Evolutionary conservation across 2,888 invertebrate genomes (phyloP).

Genomic region (Aphrophora alni): DNA sequence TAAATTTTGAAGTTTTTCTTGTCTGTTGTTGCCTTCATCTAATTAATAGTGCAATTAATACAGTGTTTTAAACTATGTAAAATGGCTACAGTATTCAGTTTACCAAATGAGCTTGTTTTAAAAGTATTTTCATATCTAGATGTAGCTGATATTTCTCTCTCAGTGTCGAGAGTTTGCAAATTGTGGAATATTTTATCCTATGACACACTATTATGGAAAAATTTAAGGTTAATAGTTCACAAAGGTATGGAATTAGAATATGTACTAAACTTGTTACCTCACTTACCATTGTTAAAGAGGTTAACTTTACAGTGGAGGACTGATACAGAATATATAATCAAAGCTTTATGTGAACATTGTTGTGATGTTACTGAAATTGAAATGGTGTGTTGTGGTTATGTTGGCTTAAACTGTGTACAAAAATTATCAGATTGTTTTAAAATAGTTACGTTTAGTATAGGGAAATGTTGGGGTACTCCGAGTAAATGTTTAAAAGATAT

Average conservation of each 20-base stretch:
- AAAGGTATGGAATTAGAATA: slow-evolving; percentile 21
- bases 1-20: background rate
- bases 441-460: slow-evolving; percentile 18
- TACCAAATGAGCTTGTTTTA: slow-evolving; percentile 32
- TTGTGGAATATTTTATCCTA: slow-evolving; percentile 23
- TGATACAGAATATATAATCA: slow-evolving; percentile 19
- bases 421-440: background rate
- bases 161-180: slow-evolving; percentile 23
- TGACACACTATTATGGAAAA: slow-evolving; percentile 29
- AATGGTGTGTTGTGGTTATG: slow-evolving; percentile 33
- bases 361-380: slow-evolving; percentile 18
- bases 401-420: slow-evolving; percentile 2
- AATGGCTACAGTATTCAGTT: slow-evolving; percentile 22
- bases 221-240: slow-evolving; percentile 17
- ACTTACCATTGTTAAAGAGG: slow-evolving; percentile 7
- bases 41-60: background rate
- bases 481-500: slow-evolving; percentile 31
- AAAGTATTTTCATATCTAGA: slow-evolving; percentile 34
- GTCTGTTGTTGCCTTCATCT: background rate
- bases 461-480: slow-evolving; percentile 34
- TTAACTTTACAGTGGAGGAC: slow-evolving; percentile 29
- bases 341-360: slow-evolving; percentile 26
- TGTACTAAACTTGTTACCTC: slow-evolving; percentile 18
- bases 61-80: background rate
- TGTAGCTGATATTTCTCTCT: slow-evolving; percentile 18